Evolutionary conservation across 2,113 vertebrate species (phyloP).

Genomic region (Odocoileus virginianus): DNA sequence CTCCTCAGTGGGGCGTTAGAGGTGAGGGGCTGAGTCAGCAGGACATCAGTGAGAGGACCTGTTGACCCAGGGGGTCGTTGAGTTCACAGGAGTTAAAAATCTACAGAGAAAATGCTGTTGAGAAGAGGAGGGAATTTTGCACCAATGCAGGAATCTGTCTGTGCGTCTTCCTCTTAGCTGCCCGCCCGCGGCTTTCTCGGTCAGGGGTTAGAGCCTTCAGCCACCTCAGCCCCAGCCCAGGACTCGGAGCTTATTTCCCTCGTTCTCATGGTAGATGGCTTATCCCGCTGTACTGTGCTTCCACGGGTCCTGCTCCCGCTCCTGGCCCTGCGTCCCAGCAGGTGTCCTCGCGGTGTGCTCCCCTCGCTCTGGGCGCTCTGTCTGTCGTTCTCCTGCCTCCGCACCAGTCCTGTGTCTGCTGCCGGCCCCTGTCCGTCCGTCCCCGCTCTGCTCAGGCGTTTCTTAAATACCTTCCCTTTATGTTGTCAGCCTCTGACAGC

Average conservation of each 20-base stretch:
- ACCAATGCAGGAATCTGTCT: not conserved
- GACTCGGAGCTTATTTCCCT: not conserved
- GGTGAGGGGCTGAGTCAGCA: not conserved
- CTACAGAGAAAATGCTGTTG: not conserved
- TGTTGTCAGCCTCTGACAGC: not conserved
- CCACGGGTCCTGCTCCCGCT: not conserved
- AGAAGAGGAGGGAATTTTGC: not conserved
- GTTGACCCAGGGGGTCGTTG: fast-evolving
- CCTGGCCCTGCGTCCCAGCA: fast-evolving
- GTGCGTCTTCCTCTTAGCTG: not conserved
- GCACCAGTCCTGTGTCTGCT: not conserved
- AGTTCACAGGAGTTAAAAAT: not conserved
- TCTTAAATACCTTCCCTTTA: not conserved
- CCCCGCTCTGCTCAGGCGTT: not conserved
- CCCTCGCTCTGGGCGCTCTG: fast-evolving
- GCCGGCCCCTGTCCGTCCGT: no score
- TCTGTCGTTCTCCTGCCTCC: not conserved
- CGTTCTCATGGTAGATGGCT: not conserved
- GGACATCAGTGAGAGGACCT: not conserved
- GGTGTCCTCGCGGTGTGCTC: not conserved
- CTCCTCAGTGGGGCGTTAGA: not conserved
- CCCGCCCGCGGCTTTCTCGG: not conserved
- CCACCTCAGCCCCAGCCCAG: not conserved
- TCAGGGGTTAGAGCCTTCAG: no score
- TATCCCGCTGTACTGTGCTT: not conserved